Evolutionary conservation across 2,113 vertebrate species (phyloP).

Genomic region (Chlamydotis undulata): DNA sequence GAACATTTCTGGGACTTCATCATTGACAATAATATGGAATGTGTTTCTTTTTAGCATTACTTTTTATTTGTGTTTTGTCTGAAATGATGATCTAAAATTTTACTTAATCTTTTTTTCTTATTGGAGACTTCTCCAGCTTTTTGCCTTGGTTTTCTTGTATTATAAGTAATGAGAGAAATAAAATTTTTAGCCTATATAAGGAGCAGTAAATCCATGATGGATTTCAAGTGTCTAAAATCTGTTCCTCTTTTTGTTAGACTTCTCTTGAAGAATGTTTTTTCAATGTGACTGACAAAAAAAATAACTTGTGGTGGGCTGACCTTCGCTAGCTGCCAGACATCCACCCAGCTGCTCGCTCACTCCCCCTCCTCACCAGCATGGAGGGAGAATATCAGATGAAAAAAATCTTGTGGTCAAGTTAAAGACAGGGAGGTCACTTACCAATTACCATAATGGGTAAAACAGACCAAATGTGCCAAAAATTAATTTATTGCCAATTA

Average conservation of each 20-base stretch:
- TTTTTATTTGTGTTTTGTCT: neutral
- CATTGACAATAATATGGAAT: neutral
- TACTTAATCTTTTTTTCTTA: neutral
- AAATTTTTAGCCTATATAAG: neutral
- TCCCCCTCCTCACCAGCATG: neutral
- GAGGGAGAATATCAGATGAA: neutral
- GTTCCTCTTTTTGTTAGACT: neutral
- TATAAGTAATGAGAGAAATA: neutral
- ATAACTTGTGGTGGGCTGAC: neutral
- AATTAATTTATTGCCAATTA: neutral
- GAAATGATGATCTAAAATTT: neutral
- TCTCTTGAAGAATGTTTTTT: neutral
- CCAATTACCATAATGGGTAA: neutral
- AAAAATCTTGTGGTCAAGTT: neutral
- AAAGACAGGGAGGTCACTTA: neutral
- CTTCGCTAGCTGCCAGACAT: neutral
- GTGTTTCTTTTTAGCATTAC: neutral
- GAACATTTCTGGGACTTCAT: neutral
- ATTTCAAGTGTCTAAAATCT: neutral
- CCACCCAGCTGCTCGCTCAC: neutral
- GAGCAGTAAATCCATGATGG: neutral
- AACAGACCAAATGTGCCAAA: neutral
- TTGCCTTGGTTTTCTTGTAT: neutral
- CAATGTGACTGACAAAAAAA: conserved; percentile 15
- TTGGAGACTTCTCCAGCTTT: neutral